Base-by-base conservation (phyloP, 92 coral and sea anemone species). In the Heliopora coerulea region DNA sequence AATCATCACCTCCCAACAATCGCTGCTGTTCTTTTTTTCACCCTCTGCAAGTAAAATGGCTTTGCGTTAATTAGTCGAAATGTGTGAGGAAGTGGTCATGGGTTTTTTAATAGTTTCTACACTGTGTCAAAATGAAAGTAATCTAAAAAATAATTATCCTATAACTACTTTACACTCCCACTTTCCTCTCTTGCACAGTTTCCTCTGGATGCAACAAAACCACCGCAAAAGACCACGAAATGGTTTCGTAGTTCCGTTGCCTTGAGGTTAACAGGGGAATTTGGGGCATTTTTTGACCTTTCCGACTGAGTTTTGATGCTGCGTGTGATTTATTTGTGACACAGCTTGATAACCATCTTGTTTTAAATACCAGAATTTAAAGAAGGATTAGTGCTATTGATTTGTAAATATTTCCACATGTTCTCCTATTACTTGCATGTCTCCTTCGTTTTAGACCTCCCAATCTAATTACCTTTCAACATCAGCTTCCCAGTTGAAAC, bases 11-110 rank as follows among this genome's bases (percentile, higher is more conserved):
- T 8, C 17, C 52, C n/a, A n/a, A 2, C 6, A n/a, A 46, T 46
- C 52, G 3, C 52, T 46, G 52, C 17, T 8, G 52, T 46, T 46
- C 52, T 46, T 49, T 48, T 48, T 52, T 65, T 65, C 54, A 1
- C 21, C 14, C 67, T 7, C 1, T 27, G 56, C 24, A 65, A 15
- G 42, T 30, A 64, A 65, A 65, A 15, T 33, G 67, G 18, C 70
- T 19, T 46, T 28, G 26, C 58, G 42, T n/a, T 48, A 67, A 67
- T 67, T 67, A 49, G 23, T 67, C 32, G 34, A 14, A 26, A 11
- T 46, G 57, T 2, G 10, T 26, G 24, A 44, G 74, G 74, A 67
- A 67, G 74, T 67, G 74, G 58, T 30, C 74, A 44, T 67, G 59
- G 12, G 42, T 46, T 35, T 44, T 67, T 67, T 39, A 41, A 21